Conservation (phyloP, 1,140 invertebrate species). For the Hirudo medicinalis region DNA sequence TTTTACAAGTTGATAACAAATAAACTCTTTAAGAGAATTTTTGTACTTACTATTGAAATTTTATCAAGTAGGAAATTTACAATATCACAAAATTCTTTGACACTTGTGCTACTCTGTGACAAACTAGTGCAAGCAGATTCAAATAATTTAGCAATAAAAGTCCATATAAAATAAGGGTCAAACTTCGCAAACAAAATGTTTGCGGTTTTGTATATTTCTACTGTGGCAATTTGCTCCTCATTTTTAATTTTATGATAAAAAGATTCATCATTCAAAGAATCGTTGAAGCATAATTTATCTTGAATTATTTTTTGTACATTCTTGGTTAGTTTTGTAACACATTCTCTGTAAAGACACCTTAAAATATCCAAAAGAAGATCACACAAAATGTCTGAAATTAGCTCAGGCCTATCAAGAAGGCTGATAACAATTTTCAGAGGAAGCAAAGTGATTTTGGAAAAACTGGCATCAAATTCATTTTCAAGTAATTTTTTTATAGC, state of each 20-base stretch:
- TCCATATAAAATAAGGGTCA: slow-evolving; percentile 74
- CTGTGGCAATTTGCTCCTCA: slow-evolving; percentile 24
- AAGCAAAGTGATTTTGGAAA: slow-evolving; percentile 48
- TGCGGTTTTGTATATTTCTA: slow-evolving; percentile 61
- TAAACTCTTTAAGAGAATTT: slow-evolving; percentile 19
- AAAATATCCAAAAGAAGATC: slow-evolving; percentile 73
- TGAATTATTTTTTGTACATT: not conserved
- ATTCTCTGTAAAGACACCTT: slow-evolving; percentile 46
- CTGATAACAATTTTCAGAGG: slow-evolving; percentile 74
- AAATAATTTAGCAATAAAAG: slow-evolving; percentile 60
- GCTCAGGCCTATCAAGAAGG: slow-evolving; percentile 74
- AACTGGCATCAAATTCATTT: slow-evolving; percentile 7
- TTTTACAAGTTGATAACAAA: slow-evolving; percentile 21
- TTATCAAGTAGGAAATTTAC: slow-evolving; percentile 65
- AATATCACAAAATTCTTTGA: slow-evolving; percentile 51
- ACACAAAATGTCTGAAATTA: slow-evolving; percentile 69
- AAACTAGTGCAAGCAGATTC: slow-evolving; percentile 47
- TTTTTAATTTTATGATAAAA: slow-evolving; percentile 12
- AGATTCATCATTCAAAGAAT: not conserved
- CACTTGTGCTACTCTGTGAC: slow-evolving; percentile 22
- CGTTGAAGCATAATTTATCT: not conserved
- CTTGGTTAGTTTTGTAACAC: slow-evolving; percentile 22
- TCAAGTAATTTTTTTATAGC: slow-evolving; percentile 43
- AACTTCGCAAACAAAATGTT: slow-evolving; percentile 72
- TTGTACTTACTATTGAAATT: slow-evolving; percentile 50